Conservation (phyloP, 2,888 invertebrate genomes). For the Dicyrtoma fusca region DNA sequence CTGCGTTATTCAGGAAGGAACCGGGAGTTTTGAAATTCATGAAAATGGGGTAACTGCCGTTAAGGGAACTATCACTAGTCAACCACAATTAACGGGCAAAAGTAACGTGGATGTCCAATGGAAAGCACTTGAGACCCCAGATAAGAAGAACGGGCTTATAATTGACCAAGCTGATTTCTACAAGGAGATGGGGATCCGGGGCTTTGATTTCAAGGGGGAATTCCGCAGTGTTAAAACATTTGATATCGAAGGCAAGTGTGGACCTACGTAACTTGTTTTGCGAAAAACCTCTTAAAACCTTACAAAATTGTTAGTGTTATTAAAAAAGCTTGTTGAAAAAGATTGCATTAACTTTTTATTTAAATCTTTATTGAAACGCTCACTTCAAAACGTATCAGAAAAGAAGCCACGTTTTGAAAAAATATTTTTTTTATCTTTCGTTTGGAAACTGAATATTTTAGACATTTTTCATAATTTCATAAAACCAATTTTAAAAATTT, state of each 20-base stretch:
- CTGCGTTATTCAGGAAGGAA: conserved; percentile 63
- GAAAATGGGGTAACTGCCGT: conserved; percentile 83
- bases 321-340: background rate
- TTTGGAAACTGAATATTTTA: no score
- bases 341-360: no score
- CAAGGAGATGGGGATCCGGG: conserved; percentile 81
- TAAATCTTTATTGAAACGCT: no score
- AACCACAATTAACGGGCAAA: background rate
- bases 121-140: background rate
- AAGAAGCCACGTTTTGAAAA: no score
- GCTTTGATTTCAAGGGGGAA: conserved; percentile 79
- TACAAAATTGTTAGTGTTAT: no score
- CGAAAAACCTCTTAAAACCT: no score
- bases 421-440: no score
- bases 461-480: no score
- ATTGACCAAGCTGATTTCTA: conserved; percentile 69
- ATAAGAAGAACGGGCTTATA: background rate
- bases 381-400: no score
- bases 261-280: no score
- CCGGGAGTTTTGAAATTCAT: conserved; percentile 84
- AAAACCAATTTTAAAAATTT: no score
- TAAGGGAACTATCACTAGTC: conserved; percentile 68
- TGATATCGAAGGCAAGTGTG: conserved; percentile 67
- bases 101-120: background rate
- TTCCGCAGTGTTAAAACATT: conserved; percentile 80